A percentile compares a stretch with the other conserved stretches of the same genome.
Evolutionary conservation across 2,888 invertebrate species (phyloP).

Genomic region (Ceraclea dissimilis): DNA sequence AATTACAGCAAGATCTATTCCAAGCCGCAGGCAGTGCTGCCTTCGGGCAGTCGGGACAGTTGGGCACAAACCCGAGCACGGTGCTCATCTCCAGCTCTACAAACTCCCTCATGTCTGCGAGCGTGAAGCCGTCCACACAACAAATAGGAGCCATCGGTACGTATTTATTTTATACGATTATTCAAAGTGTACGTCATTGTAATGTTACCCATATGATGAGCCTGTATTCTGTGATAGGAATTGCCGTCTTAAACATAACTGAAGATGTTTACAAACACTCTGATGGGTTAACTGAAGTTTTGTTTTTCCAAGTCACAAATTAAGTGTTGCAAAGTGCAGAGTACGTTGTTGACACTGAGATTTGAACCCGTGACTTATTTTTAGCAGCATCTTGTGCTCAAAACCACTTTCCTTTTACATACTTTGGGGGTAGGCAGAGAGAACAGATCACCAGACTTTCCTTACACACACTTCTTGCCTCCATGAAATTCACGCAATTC

Average conservation of each 20-base stretch:
- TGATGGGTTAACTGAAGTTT: neutral
- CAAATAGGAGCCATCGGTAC: conserved; percentile 76
- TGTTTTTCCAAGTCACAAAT: too few species aligned
- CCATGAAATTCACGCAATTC: too few species aligned
- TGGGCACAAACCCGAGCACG: conserved; percentile 76
- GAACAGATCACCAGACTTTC: too few species aligned
- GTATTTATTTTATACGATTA: neutral
- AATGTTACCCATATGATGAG: neutral
- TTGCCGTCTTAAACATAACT: conserved; percentile 2
- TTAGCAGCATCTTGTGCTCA: too few species aligned
- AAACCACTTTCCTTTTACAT: too few species aligned
- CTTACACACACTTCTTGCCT: too few species aligned
- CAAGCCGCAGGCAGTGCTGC: conserved; percentile 53
- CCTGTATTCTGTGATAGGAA: neutral
- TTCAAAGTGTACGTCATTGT: neutral
- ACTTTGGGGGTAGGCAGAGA: too few species aligned
- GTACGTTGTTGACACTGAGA: too few species aligned
- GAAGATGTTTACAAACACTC: neutral
- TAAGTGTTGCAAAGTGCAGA: too few species aligned
- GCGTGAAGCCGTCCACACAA: conserved; percentile 74
- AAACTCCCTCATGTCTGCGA: conserved; percentile 82
- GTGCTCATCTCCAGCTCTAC: conserved; percentile 83
- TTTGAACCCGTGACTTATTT: too few species aligned
- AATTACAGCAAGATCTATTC: conserved; percentile 34
- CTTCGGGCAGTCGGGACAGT: conserved; percentile 73